Base-by-base conservation (phyloP, 2,888 invertebrate genomes). In the Sipunculus nudus region DNA sequence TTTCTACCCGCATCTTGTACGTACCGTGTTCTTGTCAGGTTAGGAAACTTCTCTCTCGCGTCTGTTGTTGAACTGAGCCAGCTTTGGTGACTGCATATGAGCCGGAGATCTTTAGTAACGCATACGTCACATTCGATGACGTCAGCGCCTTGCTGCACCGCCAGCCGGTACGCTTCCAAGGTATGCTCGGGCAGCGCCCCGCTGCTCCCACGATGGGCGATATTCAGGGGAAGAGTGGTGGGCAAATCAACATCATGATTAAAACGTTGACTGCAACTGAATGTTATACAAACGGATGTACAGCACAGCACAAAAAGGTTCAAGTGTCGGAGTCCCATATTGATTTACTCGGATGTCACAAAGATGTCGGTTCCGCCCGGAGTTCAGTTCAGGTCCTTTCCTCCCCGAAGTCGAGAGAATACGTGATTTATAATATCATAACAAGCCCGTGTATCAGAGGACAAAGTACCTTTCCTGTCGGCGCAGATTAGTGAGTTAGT, bases 141-240 rank as follows among this genome's bases (percentile, higher is more conserved):
- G 59, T 72, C 72, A 38, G 72, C 72, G 3, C 72, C 70, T 26
- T 66, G 62, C 3, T 59, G 61, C 6, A 71, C 55, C 10, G 74
- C 74, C 21, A 38, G 8, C n/a, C n/a, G 10, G 49, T 61, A 67
- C 8, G 62, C 64, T 13, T 25, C 52, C 32, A 59, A 28, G 23
- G 74, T 73, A 46, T 71, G 68, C 45, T 70, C 74, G 2, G 74
- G 74, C 1, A 66, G 32, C 4, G 46, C 39, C 2, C 73, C 73
- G 38, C 52, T 50, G 43, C 49, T 45, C 10, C 74, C 73, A 13
- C 74, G 50, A 50, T 75, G 74, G 29, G 70, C 73, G 29, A 73
- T 71, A 26, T 62, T 55, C 5, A 74, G 61, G 19, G 71, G 71
- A 19, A 53, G 50, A 0, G n/a, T 59, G 8, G 63, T 53, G 0